These are phyloP conservation scores for Cylloceria caligata DNA, from an alignment of 2,888 invertebrate species.

Conservation along the genomic window DNA sequence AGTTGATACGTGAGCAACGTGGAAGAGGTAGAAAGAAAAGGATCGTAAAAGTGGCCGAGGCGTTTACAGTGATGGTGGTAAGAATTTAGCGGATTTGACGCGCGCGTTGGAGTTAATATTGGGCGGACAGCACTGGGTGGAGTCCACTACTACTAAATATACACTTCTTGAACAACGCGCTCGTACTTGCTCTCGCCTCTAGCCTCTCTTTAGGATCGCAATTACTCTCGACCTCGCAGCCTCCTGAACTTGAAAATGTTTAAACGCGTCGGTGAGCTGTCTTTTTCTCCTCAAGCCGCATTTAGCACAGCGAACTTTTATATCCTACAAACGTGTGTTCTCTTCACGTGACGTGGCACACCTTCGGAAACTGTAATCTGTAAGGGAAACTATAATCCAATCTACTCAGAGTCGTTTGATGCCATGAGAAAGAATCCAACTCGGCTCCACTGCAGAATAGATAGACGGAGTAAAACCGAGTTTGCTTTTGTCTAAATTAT, in stretches of 20 bases:
- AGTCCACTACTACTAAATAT: conserved; percentile 79
- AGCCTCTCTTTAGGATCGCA: conserved; percentile 65
- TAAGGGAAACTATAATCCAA: too few relatives aligned
- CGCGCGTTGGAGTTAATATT: conserved; percentile 79
- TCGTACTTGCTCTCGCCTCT: conserved; percentile 48
- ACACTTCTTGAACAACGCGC: conserved; percentile 68
- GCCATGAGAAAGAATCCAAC: too few relatives aligned
- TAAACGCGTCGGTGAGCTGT: conserved; percentile 43
- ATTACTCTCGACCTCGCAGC: conserved; percentile 74
- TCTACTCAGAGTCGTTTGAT: too few relatives aligned
- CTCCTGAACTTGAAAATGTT: conserved; percentile 59
- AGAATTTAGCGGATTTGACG: conserved; percentile 82
- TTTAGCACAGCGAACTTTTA: conserved; percentile 16
- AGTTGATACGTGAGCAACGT: conserved; percentile 66
- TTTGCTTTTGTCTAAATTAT: too few relatives aligned
- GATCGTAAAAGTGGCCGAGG: conserved; percentile 72
- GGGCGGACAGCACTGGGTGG: conserved; percentile 80
- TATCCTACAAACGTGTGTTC: neutral
- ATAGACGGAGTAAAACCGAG: too few relatives aligned
- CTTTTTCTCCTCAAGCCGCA: neutral
- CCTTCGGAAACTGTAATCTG: too few relatives aligned
- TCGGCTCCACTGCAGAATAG: too few relatives aligned
- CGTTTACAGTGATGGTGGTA: conserved; percentile 70
- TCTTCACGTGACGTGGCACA: neutral
- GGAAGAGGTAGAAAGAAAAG: conserved; percentile 71